phyloP scores from a whole-genome alignment of 2,113 vertebrate species.

The Tetrax tetrax region DNA sequence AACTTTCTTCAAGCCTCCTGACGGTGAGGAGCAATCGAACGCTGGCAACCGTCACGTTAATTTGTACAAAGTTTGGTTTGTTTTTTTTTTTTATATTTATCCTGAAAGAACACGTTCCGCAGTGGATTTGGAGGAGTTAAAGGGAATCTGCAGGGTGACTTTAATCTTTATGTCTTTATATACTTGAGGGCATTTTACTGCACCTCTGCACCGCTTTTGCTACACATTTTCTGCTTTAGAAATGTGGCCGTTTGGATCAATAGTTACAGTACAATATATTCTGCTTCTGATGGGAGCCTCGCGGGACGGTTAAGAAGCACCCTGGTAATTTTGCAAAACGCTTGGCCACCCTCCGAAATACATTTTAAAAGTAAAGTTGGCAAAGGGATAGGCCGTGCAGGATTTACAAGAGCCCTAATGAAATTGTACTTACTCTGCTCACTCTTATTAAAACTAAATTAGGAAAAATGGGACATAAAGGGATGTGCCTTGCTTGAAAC shows the following conservation, averaged over 20 bases:
- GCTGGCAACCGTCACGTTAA: slow-evolving; percentile 60
- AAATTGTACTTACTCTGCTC: slow-evolving; percentile 46
- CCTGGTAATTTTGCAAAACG: slow-evolving; percentile 14
- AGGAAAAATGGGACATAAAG: slow-evolving; percentile 41
- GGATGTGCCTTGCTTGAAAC: slow-evolving; percentile 42
- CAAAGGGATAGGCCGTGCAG: not conserved
- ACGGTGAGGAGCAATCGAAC: slow-evolving; percentile 20
- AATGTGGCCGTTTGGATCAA: slow-evolving; percentile 87
- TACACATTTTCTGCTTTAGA: slow-evolving; percentile 87
- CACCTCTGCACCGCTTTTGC: slow-evolving; percentile 80
- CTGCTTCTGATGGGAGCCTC: slow-evolving; percentile 77
- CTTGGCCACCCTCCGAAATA: slow-evolving; percentile 21
- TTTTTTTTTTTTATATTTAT: slow-evolving; percentile 40
- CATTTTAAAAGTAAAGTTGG: slow-evolving; percentile 50
- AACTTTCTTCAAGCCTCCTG: slow-evolving; percentile 25
- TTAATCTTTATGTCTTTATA: slow-evolving; percentile 85
- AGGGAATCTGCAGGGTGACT: slow-evolving; percentile 78
- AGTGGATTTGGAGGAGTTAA: slow-evolving; percentile 78
- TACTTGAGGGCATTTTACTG: slow-evolving; percentile 82
- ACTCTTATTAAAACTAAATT: slow-evolving; percentile 63
- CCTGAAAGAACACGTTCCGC: slow-evolving; percentile 72
- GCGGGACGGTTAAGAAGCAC: slow-evolving; percentile 64
- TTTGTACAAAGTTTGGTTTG: slow-evolving; percentile 65
- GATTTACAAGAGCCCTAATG: slow-evolving; percentile 52
- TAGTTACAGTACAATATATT: slow-evolving; percentile 81